These are phyloP conservation scores for Patella vulgata DNA, from an alignment of 1,140 invertebrate genomes.

Conservation along the genomic window DNA sequence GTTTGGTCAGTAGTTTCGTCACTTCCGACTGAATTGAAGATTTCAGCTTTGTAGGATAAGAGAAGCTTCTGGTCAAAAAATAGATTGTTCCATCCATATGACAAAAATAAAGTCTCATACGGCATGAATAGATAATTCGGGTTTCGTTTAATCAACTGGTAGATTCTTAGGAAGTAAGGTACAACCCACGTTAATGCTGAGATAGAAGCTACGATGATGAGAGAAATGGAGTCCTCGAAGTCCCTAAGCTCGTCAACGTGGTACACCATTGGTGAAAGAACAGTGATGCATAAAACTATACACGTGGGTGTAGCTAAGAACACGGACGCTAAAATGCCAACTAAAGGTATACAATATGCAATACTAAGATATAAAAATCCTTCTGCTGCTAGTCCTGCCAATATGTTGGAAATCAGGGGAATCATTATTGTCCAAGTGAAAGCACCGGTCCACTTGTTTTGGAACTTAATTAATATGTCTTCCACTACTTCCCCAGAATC, in stretches of 20 bases:
- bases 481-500: not conserved
- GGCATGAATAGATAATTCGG: slow-evolving; percentile 1
- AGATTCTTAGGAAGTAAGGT: slow-evolving; percentile 4
- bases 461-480: not conserved
- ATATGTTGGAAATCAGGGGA: slow-evolving; percentile 4
- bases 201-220: not conserved
- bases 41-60: not conserved
- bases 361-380: slow-evolving; percentile 3
- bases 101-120: slow-evolving; percentile 5
- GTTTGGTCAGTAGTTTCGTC: not conserved
- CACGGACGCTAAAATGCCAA: not conserved
- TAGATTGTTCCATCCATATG: slow-evolving; percentile 15
- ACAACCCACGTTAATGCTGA: not conserved
- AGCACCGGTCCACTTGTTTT: not conserved
- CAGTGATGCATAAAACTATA: not conserved
- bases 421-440: not conserved
- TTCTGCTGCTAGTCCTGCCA: not conserved
- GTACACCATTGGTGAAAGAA: not conserved
- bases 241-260: not conserved
- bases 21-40: not conserved
- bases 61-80: slow-evolving; percentile 13
- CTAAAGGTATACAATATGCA: not conserved
- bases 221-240: not conserved
- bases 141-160: not conserved
- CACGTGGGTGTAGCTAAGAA: not conserved